Percentiles rank a stretch among this genome's conserved stretches.
Evolutionary conservation across 2,113 vertebrate genomes (phyloP).

Genomic region (Phaetusa simplex): DNA sequence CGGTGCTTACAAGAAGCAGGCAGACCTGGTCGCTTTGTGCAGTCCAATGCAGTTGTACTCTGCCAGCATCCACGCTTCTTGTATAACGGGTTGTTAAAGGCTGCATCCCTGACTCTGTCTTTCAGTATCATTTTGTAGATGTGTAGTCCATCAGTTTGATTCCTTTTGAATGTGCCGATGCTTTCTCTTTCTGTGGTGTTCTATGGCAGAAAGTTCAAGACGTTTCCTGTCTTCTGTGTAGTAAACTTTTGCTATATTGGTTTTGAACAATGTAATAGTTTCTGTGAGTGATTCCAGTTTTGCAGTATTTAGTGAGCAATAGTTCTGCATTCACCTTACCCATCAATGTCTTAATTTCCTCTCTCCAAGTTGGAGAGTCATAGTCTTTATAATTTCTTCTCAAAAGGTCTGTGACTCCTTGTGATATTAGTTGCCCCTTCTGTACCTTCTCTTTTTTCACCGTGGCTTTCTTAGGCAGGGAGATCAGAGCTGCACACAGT

Average conservation of each 20-base stretch:
- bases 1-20: not conserved
- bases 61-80: not conserved
- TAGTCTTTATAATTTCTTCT: not conserved
- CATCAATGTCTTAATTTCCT: not conserved
- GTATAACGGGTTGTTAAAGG: not conserved
- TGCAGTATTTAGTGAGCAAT: not conserved
- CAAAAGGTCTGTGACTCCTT: not conserved
- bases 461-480: not conserved
- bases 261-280: not conserved
- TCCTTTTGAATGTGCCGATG: not conserved
- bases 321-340: not conserved
- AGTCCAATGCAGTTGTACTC: not conserved
- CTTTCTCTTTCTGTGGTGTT: not conserved
- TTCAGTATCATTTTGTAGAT: not conserved
- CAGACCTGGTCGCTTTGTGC: not conserved
- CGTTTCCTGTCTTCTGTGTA: not conserved
- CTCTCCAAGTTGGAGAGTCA: not conserved
- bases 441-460: not conserved
- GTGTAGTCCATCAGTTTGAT: not conserved
- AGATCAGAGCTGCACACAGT: not conserved
- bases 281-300: not conserved
- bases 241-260: not conserved
- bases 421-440: not conserved
- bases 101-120: not conserved
- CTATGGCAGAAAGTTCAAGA: not conserved